phyloP scores from a whole-genome alignment of 2,888 invertebrate genomes.

The Drosophila sordidula region DNA sequence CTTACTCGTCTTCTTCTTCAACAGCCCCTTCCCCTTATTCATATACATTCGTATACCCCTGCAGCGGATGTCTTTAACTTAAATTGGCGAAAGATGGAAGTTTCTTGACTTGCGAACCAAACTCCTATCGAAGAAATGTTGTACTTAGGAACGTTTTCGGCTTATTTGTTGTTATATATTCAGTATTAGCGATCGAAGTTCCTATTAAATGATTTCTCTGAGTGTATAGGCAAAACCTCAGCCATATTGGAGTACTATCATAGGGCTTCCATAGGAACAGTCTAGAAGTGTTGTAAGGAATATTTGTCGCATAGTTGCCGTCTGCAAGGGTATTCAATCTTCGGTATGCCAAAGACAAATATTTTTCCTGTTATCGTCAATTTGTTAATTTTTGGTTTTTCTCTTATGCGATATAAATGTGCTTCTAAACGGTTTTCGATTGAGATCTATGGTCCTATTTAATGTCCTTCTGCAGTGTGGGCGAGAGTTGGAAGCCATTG shows the following conservation, averaged over 20 bases:
- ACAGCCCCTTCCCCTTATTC: neutral
- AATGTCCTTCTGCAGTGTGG: slow-evolving; percentile 16
- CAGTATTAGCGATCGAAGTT: too few relatives aligned
- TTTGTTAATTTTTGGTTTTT: slow-evolving; percentile 6
- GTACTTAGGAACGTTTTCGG: too few relatives aligned
- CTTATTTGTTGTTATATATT: too few relatives aligned
- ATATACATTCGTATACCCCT: neutral
- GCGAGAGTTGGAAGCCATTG: slow-evolving; percentile 16
- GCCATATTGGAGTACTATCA: too few relatives aligned
- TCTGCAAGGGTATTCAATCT: neutral
- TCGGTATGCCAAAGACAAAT: neutral
- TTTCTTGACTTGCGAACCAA: too few relatives aligned
- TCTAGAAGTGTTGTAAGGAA: too few relatives aligned
- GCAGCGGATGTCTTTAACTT: neutral
- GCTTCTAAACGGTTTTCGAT: slow-evolving; percentile 48
- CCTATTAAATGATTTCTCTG: too few relatives aligned
- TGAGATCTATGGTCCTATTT: slow-evolving; percentile 56
- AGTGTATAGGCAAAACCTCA: too few relatives aligned
- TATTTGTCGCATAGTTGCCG: neutral
- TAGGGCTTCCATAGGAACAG: too few relatives aligned
- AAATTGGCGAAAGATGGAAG: too few relatives aligned
- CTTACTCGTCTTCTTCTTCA: neutral
- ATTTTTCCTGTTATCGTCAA: neutral
- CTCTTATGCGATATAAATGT: slow-evolving; percentile 28
- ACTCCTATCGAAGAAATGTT: too few relatives aligned